phyloP scores from a whole-genome alignment of 1,140 invertebrate species.

The Melitaea cinxia region DNA sequence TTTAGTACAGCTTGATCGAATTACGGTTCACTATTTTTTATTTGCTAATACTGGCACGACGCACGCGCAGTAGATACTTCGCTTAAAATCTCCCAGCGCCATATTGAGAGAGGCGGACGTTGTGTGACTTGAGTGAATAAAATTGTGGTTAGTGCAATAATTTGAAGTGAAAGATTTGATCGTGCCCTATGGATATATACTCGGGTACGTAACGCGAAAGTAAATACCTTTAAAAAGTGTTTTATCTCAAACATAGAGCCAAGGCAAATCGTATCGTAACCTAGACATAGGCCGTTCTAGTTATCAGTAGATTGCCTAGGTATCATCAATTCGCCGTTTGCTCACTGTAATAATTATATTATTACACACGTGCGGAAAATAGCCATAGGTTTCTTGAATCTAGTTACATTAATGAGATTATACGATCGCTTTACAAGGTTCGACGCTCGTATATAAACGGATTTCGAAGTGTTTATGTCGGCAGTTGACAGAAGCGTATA shows the following conservation, averaged over 20 bases:
- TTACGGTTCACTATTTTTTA: conserved; percentile 62
- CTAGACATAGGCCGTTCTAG: conserved; percentile 82
- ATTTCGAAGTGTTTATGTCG: conserved; percentile 82
- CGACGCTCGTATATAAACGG: conserved; percentile 81
- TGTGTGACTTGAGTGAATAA: conserved; percentile 81
- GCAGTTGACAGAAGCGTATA: conserved; percentile 82
- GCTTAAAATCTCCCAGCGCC: conserved; percentile 81
- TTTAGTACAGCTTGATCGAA: conserved; percentile 46
- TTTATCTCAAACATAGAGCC: conserved; percentile 50
- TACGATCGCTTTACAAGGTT: conserved; percentile 78
- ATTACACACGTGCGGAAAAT: conserved; percentile 79
- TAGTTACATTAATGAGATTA: conserved; percentile 82
- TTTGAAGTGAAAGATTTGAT: conserved; percentile 79
- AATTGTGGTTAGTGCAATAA: conserved; percentile 81
- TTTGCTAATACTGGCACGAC: conserved; percentile 76
- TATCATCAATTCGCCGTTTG: conserved; percentile 81
- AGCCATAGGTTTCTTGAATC: conserved; percentile 82
- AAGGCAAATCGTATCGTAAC: conserved; percentile 75
- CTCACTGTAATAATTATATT: conserved; percentile 82
- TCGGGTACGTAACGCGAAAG: conserved; percentile 79
- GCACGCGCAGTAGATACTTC: conserved; percentile 80
- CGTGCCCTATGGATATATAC: conserved; percentile 82
- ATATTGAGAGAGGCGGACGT: conserved; percentile 82
- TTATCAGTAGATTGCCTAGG: conserved; percentile 81
- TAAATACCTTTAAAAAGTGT: conserved; percentile 62